Base-by-base conservation (phyloP, 1,140 invertebrate genomes). In the Homarus americanus region DNA sequence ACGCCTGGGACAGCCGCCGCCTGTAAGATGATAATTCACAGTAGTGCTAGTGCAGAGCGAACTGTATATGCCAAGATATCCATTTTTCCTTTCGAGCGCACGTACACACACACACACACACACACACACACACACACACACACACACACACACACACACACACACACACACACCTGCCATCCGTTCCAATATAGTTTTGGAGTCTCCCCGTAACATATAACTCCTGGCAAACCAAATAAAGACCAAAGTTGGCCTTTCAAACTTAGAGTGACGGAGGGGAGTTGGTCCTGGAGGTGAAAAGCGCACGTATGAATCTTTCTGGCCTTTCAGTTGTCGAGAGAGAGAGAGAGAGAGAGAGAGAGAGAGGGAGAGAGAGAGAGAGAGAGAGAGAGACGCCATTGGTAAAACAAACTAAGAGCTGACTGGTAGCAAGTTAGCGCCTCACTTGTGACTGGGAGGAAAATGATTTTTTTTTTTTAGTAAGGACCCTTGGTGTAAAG, bases 311-410 rank as follows among this genome's bases (percentile, higher is more conserved):
- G 63, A 69, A 69, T 69, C 63, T 69, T 32, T 69, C 63, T 32
- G n/a, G 12, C n/a, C 7, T 69, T 32, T 69, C 28, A 32, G n/a
- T 28, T 28, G 10, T 69, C n/a, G 28, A 69, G 17, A 69, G 63
- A 69, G n/a, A 69, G n/a, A 32, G n/a, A 32, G 63, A 69, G 63
- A 69, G 63, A 69, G n/a, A 69, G 63, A 69, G 63, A 69, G 63
- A 69, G 63, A 69, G 63, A 69, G 63, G 32, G n/a, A 69, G 63
- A 69, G 63, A 69, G n/a, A 63, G 58, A 69, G 63, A 28, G 20
- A 69, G 63, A 69, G 63, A 69, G 63, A 34, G 20, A 69, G 63
- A 32, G 63, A 69, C n/a, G n/a, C n/a, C n/a, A n/a, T n/a, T n/a
- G n/a, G n/a, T n/a, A n/a, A n/a, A n/a, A n/a, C n/a, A n/a, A n/a